Base-by-base conservation (phyloP, 2,797 vertebrate species). In the Aldrovandia affinis region DNA sequence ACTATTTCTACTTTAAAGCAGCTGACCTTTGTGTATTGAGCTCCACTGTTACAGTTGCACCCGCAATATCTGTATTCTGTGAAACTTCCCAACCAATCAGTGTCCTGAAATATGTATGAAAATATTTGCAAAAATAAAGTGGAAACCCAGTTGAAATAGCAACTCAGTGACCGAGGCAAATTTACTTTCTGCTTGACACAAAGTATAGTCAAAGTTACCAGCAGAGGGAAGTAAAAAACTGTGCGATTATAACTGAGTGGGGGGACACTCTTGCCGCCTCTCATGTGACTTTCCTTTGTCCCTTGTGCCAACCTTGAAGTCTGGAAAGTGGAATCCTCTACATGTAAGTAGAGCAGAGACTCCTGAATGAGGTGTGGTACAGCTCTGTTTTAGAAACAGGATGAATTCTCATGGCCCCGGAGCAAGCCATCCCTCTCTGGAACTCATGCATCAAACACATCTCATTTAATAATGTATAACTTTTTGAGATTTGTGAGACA, bases 271-370 rank as follows among this genome's bases (percentile, higher is more conserved):
- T 36, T 5, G 52, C 61, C 91, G 91, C 92, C 89, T 95, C 87
- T 94, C 85, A 93, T 88, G 20, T 85, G 84, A 44, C 73, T 61
- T 96, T 85, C 96, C 91, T 94, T 91, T 96, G 85, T 95, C 90
- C 88, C 92, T 91, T 92, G 82, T 95, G 93, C 93, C 92, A 81
- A 91, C 87, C 89, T 89, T 88, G 93, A 95, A 99, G 98, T 96
- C 96, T 92, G 97, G 97, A 86, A 99, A 99, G 91, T 99, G 97
- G 98, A 99, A 98, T 95, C 97, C 98, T 85, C 97, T 99, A 95
- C 97, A 98, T 91, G 98, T 99, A 96, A 99, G 98, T 97, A 89
- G 84, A 83, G 89, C 87, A 44, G 83, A 3, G 4, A 78, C 68
- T 85, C 52, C 52, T 83, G 36, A 63, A 30, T 14, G 22, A 85